Evolutionary conservation across 2,888 invertebrate genomes (phyloP), one percentile per base, ranked within the genome.

Genomic region (Tortrix viridana): DNA sequence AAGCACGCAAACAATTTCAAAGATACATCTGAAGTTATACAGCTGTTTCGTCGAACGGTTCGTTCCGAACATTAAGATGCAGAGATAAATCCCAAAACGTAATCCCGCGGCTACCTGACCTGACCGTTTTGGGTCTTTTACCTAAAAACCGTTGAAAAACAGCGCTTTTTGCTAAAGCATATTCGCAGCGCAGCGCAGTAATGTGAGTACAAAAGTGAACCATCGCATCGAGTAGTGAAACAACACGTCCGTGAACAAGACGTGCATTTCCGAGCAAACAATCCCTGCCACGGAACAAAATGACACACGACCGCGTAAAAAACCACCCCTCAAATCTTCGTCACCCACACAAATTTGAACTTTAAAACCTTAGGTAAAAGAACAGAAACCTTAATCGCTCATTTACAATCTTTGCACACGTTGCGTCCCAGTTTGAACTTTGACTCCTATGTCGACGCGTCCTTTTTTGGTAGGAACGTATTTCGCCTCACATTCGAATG

Each of bases 361-460:
- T 75, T 75, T 80, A 77, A 65, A n/a, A 59, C 16, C 46, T 55
- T 7, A 26, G 47, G 16, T 43, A 60, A 68, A 75, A 75, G 70
- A 70, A 73, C 72, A 60, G 65, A 65, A 72, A 77, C 70, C 71
- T 65, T 53, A 58, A 65, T 59, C 43, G 65, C 58, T 55, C 48
- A 62, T 62, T 44, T 32, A 47, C 48, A 63, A 63, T 58, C 63
- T 58, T 65, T 57, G 65, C 50, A 65, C 72, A 72, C 75, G 73
- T 76, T 75, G 79, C 75, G 77, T 75, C 77, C 77, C 74, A 79
- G 76, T 75, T 81, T 86, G 84, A 85, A 87, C 86, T 87, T 82
- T 85, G 85, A 84, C 85, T 81, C 72, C 67, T 72, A 75, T 77
- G 56, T 62, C 56, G 62, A 72, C 77, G 74, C 77, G 73, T 71